These are phyloP conservation scores for Harpalus rufipes DNA, from an alignment of 2,888 invertebrate species.

Conservation along the genomic window DNA sequence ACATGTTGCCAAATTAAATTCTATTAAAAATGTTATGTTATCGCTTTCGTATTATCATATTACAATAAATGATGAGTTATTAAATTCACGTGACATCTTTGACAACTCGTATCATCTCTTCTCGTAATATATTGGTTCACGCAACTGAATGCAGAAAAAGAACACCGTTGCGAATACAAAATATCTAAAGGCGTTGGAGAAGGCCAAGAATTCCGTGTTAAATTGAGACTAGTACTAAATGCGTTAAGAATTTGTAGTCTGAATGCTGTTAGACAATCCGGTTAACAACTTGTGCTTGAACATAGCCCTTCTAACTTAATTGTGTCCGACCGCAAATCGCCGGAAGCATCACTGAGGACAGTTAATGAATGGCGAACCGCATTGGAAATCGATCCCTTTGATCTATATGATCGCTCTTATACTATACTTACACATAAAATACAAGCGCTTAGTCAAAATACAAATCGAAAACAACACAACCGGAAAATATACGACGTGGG, in stretches of 20 bases:
- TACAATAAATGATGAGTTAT: too few relatives aligned
- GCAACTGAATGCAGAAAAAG: too few relatives aligned
- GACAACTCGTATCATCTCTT: too few relatives aligned
- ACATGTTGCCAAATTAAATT: too few relatives aligned
- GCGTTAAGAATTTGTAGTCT: constrained; percentile 33
- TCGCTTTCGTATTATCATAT: too few relatives aligned
- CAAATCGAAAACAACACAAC: too few relatives aligned
- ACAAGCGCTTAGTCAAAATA: too few relatives aligned
- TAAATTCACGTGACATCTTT: too few relatives aligned
- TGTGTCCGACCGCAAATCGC: constrained; percentile 53
- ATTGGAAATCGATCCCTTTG: constrained; percentile 59
- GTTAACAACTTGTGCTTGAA: constrained; percentile 52
- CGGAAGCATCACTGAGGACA: constrained; percentile 63
- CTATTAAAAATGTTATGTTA: too few relatives aligned
- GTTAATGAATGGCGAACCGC: constrained; percentile 62
- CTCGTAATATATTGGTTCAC: too few relatives aligned
- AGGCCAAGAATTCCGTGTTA: too few relatives aligned
- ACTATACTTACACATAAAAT: not conserved
- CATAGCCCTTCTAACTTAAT: constrained; percentile 51
- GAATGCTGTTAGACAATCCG: constrained; percentile 51
- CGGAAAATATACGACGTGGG: too few relatives aligned
- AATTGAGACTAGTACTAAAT: not conserved
- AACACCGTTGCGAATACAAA: constrained; percentile 5
- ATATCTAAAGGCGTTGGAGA: not conserved
- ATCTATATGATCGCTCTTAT: constrained; percentile 37